Base-by-base conservation (phyloP, 2,797 vertebrate species). In the Pachyuromys duprasi region DNA sequence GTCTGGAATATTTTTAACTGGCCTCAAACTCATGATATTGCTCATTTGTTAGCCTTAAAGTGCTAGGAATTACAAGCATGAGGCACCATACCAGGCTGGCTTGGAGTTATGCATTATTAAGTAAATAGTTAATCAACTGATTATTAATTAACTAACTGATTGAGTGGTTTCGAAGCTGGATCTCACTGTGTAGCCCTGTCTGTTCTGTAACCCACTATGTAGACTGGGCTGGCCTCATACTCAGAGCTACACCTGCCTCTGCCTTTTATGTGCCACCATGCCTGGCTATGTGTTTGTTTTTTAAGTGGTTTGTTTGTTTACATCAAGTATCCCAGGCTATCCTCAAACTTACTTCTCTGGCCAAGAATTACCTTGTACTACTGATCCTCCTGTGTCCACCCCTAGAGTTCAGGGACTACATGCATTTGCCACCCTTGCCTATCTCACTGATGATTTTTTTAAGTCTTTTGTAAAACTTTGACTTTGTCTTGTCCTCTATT, bases 401-500 rank as follows among this genome's bases (percentile, higher is more conserved):
- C 6, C n/a, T 13, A 60, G 57, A 76, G 39, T 17, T n/a, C 13
- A 36, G 31, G 42, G 33, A 18, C 11, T n/a, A n/a, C 9, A n/a
- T n/a, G 87, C 31, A 26, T 49, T 62, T 11, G 1, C 31, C 8
- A 53, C 60, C 39, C 5, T 86, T 78, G 39, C 31, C 57, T 49
- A 4, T 42, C 42, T 65, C 62, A 26, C 17, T 78, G 42, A 78
- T 28, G 72, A n/a, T n/a, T 65, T 24, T 81, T 55, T 94, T 7
- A 82, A 69, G n/a, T 70, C 55, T 36, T 91, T 81, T 89, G n/a
- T 63, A 95, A 89, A 82, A 18, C 28, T 86, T 89, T 93, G 31
- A 93, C 67, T 31, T 89, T 89, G 78, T 84, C 89, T 89, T 89
- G 49, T 88, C 91, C 96, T 13, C 18, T 93, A 60, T 75, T 94